Percentiles rank a stretch among this genome's conserved stretches.
These are phyloP conservation scores for Dicranocentrus wangi DNA, from an alignment of 2,888 invertebrate species.

Conservation along the genomic window DNA sequence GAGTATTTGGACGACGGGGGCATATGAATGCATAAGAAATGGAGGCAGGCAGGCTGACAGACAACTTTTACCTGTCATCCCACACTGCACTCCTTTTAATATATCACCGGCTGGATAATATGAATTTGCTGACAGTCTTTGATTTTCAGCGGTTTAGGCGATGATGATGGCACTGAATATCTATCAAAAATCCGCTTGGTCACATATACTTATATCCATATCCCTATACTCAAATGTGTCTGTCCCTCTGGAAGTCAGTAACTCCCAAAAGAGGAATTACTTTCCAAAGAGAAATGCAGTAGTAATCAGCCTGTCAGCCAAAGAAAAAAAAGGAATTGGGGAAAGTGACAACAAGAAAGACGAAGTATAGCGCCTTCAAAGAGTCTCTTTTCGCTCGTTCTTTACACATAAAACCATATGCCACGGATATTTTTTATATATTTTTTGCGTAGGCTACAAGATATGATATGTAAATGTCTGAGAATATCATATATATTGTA, in stretches of 20 bases:
- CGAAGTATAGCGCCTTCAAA: too few species aligned
- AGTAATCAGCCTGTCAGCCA: background rate
- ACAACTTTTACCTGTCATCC: background rate
- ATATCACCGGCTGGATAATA: background rate
- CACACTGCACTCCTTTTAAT: background rate
- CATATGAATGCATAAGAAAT: background rate
- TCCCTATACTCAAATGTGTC: background rate
- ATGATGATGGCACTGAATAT: background rate
- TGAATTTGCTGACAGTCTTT: background rate
- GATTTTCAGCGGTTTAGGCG: background rate
- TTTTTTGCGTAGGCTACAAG: too few species aligned
- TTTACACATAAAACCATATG: too few species aligned
- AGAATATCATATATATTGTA: too few species aligned
- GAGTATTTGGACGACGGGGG: background rate
- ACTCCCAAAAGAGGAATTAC: too few species aligned
- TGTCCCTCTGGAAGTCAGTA: too few species aligned
- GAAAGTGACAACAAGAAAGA: too few species aligned
- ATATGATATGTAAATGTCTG: too few species aligned
- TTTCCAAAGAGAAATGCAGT: too few species aligned
- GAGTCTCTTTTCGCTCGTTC: too few species aligned
- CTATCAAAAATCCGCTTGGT: background rate
- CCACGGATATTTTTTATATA: too few species aligned
- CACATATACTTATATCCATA: background rate
- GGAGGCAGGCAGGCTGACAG: background rate
- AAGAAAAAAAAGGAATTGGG: too few species aligned